Evolutionary conservation across 2,888 invertebrate species (phyloP).

Genomic region (Lepidonotus clava): DNA sequence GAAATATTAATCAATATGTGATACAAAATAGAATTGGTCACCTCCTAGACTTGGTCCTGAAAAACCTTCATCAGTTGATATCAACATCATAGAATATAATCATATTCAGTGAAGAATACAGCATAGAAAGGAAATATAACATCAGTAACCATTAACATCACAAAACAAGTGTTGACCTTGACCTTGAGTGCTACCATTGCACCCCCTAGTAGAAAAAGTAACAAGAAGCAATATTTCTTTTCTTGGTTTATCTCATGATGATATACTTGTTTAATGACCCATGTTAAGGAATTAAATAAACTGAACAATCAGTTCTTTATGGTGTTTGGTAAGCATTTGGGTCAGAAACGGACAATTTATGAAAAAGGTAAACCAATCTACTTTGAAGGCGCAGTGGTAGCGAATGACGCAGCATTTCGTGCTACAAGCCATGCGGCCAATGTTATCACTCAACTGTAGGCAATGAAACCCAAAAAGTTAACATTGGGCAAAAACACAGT

Average conservation of each 20-base stretch:
- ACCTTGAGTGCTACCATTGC: slow-evolving; percentile 44
- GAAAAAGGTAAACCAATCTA: background rate
- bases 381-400: background rate
- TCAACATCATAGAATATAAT: background rate
- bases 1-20: no score
- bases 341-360: background rate
- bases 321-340: background rate
- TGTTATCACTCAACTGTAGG: slow-evolving; percentile 22
- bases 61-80: background rate
- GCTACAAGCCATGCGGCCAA: slow-evolving; percentile 46
- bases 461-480: slow-evolving; percentile 11
- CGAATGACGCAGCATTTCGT: slow-evolving; percentile 8
- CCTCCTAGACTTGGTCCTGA: background rate
- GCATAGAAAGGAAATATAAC: background rate
- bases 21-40: background rate
- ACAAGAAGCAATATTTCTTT: background rate
- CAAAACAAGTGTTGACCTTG: slow-evolving; percentile 34
- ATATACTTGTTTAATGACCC: background rate
- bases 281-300: background rate
- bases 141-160: background rate
- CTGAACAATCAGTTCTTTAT: background rate
- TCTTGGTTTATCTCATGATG: background rate
- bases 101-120: background rate
- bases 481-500: slow-evolving; percentile 1
- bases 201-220: background rate